phyloP scores from a whole-genome alignment of 2,888 invertebrate genomes.

The Stenchaetothrips biformis region DNA sequence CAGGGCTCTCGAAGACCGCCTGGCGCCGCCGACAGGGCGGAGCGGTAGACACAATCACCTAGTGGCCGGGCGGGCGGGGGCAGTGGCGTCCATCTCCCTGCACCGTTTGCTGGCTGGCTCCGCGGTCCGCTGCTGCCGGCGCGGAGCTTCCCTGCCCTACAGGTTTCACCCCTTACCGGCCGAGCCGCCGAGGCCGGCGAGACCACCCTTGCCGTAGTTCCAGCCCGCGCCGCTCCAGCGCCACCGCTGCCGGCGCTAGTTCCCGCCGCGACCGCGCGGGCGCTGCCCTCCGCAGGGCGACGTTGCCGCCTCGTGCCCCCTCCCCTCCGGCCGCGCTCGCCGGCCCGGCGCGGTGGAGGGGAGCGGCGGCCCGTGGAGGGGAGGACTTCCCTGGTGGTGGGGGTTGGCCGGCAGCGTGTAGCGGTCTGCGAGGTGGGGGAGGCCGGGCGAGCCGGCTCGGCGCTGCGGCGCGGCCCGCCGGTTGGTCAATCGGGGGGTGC shows the following conservation, averaged over 20 bases:
- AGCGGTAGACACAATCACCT: background rate
- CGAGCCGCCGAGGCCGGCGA: slow-evolving; percentile 10
- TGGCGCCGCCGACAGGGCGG: background rate
- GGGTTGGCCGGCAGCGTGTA: background rate
- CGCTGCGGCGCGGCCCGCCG: background rate
- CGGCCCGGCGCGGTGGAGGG: slow-evolving; percentile 7
- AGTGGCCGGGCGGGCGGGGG: background rate
- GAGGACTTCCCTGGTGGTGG: background rate
- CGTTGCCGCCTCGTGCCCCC: slow-evolving; percentile 1
- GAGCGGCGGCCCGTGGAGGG: slow-evolving; percentile 1
- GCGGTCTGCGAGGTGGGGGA: background rate
- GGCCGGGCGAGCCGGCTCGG: background rate
- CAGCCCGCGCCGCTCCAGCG: background rate
- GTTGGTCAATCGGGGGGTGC: slow-evolving; percentile 21
- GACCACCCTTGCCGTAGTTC: background rate
- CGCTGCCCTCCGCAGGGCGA: background rate
- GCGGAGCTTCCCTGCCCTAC: background rate
- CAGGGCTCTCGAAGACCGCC: background rate
- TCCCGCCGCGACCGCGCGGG: background rate
- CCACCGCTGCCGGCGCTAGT: background rate
- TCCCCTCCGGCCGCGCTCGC: slow-evolving; percentile 13
- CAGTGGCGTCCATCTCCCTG: too few species aligned
- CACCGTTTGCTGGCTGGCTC: too few species aligned
- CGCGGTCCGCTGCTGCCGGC: too few species aligned
- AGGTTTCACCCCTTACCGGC: background rate